Conservation (phyloP, 2,113 vertebrate species). For the Phylloscopus whistleri region DNA sequence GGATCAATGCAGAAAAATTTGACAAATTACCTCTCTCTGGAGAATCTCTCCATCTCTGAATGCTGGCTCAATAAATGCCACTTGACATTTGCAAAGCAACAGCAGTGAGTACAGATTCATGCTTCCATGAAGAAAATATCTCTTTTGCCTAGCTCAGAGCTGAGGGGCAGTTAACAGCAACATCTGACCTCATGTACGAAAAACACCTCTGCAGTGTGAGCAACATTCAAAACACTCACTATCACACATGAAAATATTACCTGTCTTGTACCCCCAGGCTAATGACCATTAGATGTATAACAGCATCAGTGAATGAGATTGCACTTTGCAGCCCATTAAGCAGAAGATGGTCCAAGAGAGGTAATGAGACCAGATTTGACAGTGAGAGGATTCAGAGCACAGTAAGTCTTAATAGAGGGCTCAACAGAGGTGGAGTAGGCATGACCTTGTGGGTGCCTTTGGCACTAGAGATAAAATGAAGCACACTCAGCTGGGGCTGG, state of each 20-base stretch:
- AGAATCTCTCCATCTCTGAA: neutral
- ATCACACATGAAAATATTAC: neutral
- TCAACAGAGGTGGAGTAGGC: neutral
- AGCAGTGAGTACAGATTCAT: neutral
- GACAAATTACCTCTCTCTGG: neutral
- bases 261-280: neutral
- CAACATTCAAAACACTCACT: neutral
- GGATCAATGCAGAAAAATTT: neutral
- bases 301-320: neutral
- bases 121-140: neutral
- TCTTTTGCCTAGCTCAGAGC: neutral
- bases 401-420: neutral
- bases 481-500: neutral
- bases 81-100: neutral
- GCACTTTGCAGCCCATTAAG: neutral
- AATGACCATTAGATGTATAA: neutral
- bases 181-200: neutral
- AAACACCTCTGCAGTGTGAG: neutral
- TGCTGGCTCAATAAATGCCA: neutral
- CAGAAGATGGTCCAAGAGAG: neutral
- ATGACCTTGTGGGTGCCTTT: neutral
- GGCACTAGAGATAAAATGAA: neutral
- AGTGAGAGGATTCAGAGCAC: neutral
- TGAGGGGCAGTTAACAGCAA: neutral
- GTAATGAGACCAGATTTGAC: neutral